Percentiles rank a stretch among this genome's conserved stretches.
Evolutionary conservation across 2,113 vertebrate species (phyloP).

Genomic region (Planiliza haematocheilus): DNA sequence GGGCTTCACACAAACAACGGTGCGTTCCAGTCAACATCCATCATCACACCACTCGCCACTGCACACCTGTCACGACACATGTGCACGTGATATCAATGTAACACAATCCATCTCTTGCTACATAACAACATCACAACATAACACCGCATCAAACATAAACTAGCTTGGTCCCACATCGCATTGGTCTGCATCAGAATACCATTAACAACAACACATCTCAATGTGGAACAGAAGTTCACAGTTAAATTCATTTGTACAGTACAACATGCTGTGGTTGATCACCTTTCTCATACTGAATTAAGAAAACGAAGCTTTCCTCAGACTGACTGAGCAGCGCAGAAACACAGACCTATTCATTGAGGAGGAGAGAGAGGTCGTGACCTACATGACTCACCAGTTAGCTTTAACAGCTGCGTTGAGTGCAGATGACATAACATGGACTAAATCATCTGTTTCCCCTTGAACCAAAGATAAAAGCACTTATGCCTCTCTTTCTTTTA

Average conservation of each 20-base stretch:
- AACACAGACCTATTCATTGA: slow-evolving; percentile 55
- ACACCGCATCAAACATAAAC: slow-evolving; percentile 52
- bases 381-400: slow-evolving; percentile 61
- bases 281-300: slow-evolving; percentile 2
- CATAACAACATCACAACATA: slow-evolving; percentile 51
- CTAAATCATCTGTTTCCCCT: slow-evolving; percentile 47
- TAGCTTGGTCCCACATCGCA: slow-evolving; percentile 41
- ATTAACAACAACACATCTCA: slow-evolving; percentile 19
- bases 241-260: slow-evolving; percentile 40
- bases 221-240: slow-evolving; percentile 51
- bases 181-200: slow-evolving; percentile 30
- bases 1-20: slow-evolving; percentile 17
- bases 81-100: slow-evolving; percentile 34
- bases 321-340: slow-evolving; percentile 21
- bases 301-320: background rate
- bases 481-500: slow-evolving; percentile 35
- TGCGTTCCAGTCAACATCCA: slow-evolving; percentile 38
- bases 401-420: slow-evolving; percentile 60
- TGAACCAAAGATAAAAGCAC: slow-evolving; percentile 60
- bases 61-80: slow-evolving; percentile 41
- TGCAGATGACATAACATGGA: slow-evolving; percentile 60
- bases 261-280: slow-evolving; percentile 23
- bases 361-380: slow-evolving; percentile 49
- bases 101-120: slow-evolving; percentile 35
- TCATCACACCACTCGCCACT: slow-evolving; percentile 23